phyloP scores from a whole-genome alignment of 1,140 invertebrate genomes.

The Xylocopa sonorina region DNA sequence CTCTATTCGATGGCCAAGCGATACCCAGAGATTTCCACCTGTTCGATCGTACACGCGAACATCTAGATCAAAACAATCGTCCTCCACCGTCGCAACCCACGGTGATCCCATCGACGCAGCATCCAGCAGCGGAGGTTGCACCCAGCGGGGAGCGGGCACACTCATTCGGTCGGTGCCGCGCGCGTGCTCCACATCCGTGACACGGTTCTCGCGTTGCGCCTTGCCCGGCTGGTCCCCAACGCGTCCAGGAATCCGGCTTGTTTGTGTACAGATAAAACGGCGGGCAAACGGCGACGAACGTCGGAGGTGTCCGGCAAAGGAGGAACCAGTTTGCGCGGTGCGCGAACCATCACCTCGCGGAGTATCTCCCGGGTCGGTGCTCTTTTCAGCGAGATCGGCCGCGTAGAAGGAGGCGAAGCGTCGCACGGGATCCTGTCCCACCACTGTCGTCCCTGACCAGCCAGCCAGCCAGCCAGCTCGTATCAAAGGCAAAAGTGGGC shows the following conservation, averaged over 20 bases:
- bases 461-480: slow-evolving; percentile 42
- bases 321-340: slow-evolving; percentile 66
- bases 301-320: slow-evolving; percentile 23
- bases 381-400: slow-evolving; percentile 32
- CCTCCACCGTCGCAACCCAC: too few species aligned
- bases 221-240: slow-evolving; percentile 3
- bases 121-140: slow-evolving; percentile 35
- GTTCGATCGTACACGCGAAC: too few species aligned
- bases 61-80: too few species aligned
- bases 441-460: slow-evolving; percentile 25
- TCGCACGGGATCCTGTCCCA: slow-evolving; percentile 35
- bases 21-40: too few species aligned
- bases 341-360: slow-evolving; percentile 45
- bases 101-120: slow-evolving; percentile 40
- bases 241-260: background rate
- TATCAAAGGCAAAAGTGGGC: slow-evolving; percentile 67
- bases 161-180: slow-evolving; percentile 61
- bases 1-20: too few species aligned
- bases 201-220: slow-evolving; percentile 78
- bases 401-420: slow-evolving; percentile 25
- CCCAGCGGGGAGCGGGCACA: slow-evolving; percentile 66
- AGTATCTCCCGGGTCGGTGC: slow-evolving; percentile 20
- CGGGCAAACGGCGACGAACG: background rate
- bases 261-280: background rate
- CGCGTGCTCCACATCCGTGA: slow-evolving; percentile 81